Base-by-base conservation (phyloP, 2,888 invertebrate genomes). In the Halictus ligatus region DNA sequence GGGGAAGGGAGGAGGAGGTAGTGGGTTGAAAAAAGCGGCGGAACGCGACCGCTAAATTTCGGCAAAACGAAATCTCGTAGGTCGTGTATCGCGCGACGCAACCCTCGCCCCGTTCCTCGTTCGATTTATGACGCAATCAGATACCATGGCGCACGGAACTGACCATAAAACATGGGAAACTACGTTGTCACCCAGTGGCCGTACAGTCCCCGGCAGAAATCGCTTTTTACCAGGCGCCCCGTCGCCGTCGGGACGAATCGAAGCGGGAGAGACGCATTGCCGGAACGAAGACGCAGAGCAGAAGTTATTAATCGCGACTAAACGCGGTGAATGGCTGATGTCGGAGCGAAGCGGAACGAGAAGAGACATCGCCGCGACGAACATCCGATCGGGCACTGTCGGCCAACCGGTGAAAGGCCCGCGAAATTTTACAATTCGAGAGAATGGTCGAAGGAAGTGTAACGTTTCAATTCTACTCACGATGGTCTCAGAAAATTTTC, bases 121-220 rank as follows among this genome's bases (percentile, higher is more conserved):
- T 94, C 94, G 93, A 94, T 94, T 94, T 94, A 94, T 94, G 94
- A 93, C 92, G 94, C 94, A 94, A 94, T 94, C 94, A 93, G 94
- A 94, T 94, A 94, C 94, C 93, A 90, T 89, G 92, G 92, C 91
- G 92, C 92, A 90, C 92, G 92, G 92, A 91, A 92, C 93, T 92
- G 94, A 93, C 93, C 94, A 93, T 94, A 94, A 94, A 94, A 94
- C 93, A 94, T 92, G 91, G 92, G 91, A 92, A 93, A 94, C 93
- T 93, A 93, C 92, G 92, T 92, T 93, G 93, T 93, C 92, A 92
- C 93, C 93, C 90, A 89, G 89, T 88, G 89, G 88, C 88, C 83
- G 92, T 92, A 91, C 92, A 91, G 85, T 91, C 91, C 75, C 73
- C 75, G 79, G 29, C 84, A 91, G 90, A 92, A 90, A 85, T 90